Evolutionary conservation across 2,113 vertebrate genomes (phyloP).

Genomic region (Rhineura floridana): DNA sequence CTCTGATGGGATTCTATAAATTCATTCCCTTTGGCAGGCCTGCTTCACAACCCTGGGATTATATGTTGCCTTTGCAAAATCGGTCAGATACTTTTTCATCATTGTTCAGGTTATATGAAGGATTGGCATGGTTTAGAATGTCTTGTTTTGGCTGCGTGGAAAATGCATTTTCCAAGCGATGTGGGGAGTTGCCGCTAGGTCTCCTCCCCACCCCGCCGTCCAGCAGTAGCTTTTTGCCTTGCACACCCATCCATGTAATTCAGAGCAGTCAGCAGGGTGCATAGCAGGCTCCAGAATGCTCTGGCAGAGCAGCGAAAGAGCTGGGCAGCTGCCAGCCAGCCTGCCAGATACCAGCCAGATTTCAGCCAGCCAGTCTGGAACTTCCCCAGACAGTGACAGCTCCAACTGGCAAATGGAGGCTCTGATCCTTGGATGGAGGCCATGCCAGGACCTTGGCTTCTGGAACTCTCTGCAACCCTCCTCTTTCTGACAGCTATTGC

Average conservation of each 20-base stretch:
- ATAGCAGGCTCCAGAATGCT: fast-evolving
- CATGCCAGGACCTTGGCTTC: background rate
- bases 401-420: constrained; percentile 10
- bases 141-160: background rate
- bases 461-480: constrained; percentile 14
- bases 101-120: background rate
- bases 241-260: background rate
- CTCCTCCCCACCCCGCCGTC: background rate
- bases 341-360: background rate
- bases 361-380: fast-evolving
- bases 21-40: too few species aligned
- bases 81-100: too few species aligned
- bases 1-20: too few species aligned
- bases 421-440: background rate
- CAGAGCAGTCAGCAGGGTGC: background rate
- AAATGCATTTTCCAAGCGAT: background rate
- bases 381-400: fast-evolving
- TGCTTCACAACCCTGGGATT: too few species aligned
- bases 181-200: background rate
- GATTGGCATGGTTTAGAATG: fast-evolving
- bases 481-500: background rate
- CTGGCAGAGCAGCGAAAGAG: fast-evolving
- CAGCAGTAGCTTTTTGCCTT: background rate
- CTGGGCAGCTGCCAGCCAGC: fast-evolving
- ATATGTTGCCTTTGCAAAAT: background rate